phyloP scores from a whole-genome alignment of 2,113 vertebrate genomes.

The Callionymus lyra region DNA sequence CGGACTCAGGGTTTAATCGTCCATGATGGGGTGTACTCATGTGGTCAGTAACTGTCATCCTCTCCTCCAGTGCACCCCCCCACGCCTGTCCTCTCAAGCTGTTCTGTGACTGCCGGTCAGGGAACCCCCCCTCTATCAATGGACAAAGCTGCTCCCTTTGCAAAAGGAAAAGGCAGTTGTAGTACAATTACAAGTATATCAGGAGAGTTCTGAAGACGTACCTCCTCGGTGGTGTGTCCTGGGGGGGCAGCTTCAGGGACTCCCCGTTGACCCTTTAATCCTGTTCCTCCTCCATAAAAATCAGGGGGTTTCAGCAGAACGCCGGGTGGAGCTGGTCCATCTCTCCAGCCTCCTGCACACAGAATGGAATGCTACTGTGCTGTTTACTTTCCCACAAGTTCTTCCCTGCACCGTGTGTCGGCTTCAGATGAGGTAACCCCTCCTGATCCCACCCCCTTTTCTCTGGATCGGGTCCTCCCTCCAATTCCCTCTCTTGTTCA shows the following conservation, averaged over 20 bases:
- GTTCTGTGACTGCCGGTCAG: slow-evolving; percentile 12
- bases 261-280: slow-evolving; percentile 53
- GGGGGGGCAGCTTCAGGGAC: slow-evolving; percentile 43
- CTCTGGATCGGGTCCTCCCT: slow-evolving; percentile 15
- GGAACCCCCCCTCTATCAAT: slow-evolving; percentile 28
- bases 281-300: slow-evolving; percentile 38
- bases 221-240: slow-evolving; percentile 41
- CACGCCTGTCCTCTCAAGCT: slow-evolving; percentile 18
- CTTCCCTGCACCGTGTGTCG: slow-evolving; percentile 41
- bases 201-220: slow-evolving; percentile 23
- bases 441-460: slow-evolving; percentile 28
- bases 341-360: slow-evolving; percentile 23
- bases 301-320: slow-evolving; percentile 31
- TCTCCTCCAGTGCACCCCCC: slow-evolving; percentile 20
- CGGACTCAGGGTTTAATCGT: slow-evolving; percentile 37
- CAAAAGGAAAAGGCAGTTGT: slow-evolving; percentile 35
- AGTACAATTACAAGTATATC: slow-evolving; percentile 9
- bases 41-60: slow-evolving; percentile 20
- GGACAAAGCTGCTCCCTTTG: slow-evolving; percentile 46
- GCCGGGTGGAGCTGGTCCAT: slow-evolving; percentile 36
- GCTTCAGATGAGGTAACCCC: slow-evolving; percentile 42
- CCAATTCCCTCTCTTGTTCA: slow-evolving; percentile 13
- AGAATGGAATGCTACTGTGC: slow-evolving; percentile 36
- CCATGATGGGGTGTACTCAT: slow-evolving; percentile 40
- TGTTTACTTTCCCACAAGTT: slow-evolving; percentile 68